Conservation (phyloP, 64 coral and sea anemone genomes). For the Trachythela sp. region DNA sequence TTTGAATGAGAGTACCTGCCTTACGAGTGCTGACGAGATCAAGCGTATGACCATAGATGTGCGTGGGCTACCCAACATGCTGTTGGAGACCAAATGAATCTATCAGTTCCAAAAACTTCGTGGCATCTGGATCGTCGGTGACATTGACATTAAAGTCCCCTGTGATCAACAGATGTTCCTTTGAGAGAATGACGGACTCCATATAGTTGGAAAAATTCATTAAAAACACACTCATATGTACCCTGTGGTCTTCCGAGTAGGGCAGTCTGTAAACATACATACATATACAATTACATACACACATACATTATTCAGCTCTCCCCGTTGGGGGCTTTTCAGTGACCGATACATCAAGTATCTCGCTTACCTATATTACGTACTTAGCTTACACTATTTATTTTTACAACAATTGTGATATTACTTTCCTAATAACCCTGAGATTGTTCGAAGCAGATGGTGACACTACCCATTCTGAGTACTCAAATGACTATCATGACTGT, state of each 20-base stretch:
- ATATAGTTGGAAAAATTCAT: slow-evolving; percentile 40
- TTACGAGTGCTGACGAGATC: slow-evolving; percentile 40
- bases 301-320: too few species aligned
- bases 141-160: slow-evolving; percentile 49
- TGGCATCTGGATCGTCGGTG: neutral
- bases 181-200: slow-evolving; percentile 39
- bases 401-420: too few species aligned
- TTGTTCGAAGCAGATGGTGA: too few species aligned
- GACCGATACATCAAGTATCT: too few species aligned
- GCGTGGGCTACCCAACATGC: slow-evolving; percentile 35
- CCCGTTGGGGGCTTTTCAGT: too few species aligned
- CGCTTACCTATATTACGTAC: too few species aligned
- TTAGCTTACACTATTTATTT: too few species aligned
- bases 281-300: neutral
- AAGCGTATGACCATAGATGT: slow-evolving; percentile 19
- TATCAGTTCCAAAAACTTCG: slow-evolving; percentile 24
- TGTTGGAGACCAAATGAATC: slow-evolving; percentile 52
- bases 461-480: neutral
- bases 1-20: slow-evolving; percentile 27
- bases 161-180: slow-evolving; percentile 45
- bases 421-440: too few species aligned
- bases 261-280: slow-evolving; percentile 21
- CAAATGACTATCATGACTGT: too few species aligned
- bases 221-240: slow-evolving; percentile 35
- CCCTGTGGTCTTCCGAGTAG: slow-evolving; percentile 24